Percentiles rank a stretch among this genome's conserved stretches.
Conservation (phyloP, 37 sponge, comb jelly and placozoan genomes). For the Dysidea cf. avara region DNA sequence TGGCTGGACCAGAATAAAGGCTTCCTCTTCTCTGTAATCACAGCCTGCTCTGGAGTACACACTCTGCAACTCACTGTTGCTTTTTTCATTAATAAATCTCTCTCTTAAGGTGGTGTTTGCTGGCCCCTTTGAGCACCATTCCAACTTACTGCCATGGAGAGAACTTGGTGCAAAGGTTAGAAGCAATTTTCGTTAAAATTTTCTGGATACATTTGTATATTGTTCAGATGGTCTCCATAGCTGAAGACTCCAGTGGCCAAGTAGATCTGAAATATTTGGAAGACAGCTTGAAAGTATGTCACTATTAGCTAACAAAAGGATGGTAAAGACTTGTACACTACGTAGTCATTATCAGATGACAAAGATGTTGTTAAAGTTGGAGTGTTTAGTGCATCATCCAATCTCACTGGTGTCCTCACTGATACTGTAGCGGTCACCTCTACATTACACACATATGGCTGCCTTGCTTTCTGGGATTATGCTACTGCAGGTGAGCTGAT, state of each 20-base stretch:
- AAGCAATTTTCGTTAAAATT: neutral
- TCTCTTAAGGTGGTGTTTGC: conserved; percentile 67
- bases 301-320: too few species aligned
- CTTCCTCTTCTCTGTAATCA: too few species aligned
- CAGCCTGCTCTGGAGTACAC: too few species aligned
- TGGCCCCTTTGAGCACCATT: conserved; percentile 91
- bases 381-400: conserved; percentile 74
- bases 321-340: too few species aligned
- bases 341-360: neutral
- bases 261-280: conserved; percentile 58
- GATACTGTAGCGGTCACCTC: conserved; percentile 60
- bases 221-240: conserved; percentile 56
- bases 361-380: conserved; percentile 41
- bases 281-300: conserved; percentile 29
- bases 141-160: conserved; percentile 86
- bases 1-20: too few species aligned
- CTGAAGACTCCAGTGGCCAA: conserved; percentile 28
- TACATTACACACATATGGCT: conserved; percentile 65
- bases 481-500: conserved; percentile 79
- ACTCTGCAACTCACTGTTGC: too few species aligned
- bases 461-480: conserved; percentile 84
- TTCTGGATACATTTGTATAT: neutral
- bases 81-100: neutral
- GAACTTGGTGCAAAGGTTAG: conserved; percentile 73
- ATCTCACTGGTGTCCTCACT: conserved; percentile 81